These are phyloP conservation scores for Eumerus sabulonum DNA, from an alignment of 2,888 invertebrate species.

Conservation along the genomic window DNA sequence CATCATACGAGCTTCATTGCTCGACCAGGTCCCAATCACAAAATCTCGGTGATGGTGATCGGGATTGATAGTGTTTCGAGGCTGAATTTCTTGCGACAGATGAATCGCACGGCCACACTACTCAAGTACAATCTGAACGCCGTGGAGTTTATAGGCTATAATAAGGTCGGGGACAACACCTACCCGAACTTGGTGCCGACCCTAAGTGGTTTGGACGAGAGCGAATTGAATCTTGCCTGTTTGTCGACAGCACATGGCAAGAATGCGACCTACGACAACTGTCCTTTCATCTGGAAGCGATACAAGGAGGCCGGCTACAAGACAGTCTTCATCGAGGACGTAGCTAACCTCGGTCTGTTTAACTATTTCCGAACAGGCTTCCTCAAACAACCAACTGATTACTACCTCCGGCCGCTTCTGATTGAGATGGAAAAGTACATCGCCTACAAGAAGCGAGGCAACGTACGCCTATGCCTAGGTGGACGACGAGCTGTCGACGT, in stretches of 20 bases:
- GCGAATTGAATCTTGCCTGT: slow-evolving; percentile 84
- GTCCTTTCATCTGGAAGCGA: slow-evolving; percentile 91
- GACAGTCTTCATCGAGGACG: slow-evolving; percentile 92
- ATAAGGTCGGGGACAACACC: slow-evolving; percentile 96
- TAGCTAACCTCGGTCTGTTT: slow-evolving; percentile 88
- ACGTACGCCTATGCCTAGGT: slow-evolving; percentile 75
- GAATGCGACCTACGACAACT: slow-evolving; percentile 85
- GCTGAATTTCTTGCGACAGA: slow-evolving; percentile 90
- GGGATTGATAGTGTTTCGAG: slow-evolving; percentile 93
- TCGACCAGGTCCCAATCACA: slow-evolving; percentile 34
- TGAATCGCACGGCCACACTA: slow-evolving; percentile 85
- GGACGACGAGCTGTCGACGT: slow-evolving; percentile 83
- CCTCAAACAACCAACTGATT: slow-evolving; percentile 88
- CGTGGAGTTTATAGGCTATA: slow-evolving; percentile 91
- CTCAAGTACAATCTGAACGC: slow-evolving; percentile 80
- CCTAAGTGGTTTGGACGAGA: slow-evolving; percentile 85
- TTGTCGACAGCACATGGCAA: slow-evolving; percentile 79
- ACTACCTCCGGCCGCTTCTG: slow-evolving; percentile 88
- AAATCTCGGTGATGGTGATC: slow-evolving; percentile 86
- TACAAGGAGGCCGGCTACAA: slow-evolving; percentile 86
- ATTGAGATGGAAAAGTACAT: slow-evolving; percentile 84
- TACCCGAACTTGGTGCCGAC: slow-evolving; percentile 93
- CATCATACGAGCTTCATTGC: slow-evolving; percentile 26
- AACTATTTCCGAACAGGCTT: slow-evolving; percentile 90
- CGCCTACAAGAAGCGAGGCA: slow-evolving; percentile 80